Evolutionary conservation across 1,140 invertebrate genomes (phyloP), one percentile per base, ranked within the genome.

Genomic region (Gyrodactylus bullatarudis): DNA sequence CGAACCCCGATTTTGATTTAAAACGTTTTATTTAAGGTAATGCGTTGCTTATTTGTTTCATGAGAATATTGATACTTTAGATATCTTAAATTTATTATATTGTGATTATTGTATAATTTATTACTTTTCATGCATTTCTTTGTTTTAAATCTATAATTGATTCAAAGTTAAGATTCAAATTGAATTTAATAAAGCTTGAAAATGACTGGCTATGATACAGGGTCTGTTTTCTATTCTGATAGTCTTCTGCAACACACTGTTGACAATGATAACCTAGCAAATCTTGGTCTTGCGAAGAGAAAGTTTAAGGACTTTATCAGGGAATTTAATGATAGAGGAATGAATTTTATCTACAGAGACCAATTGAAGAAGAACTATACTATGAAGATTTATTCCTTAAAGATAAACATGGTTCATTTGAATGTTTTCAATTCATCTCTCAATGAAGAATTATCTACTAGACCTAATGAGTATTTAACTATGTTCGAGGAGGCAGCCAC

Each of bases 401-500:
- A 96, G 80, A 85, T 99, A 69, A 88, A 89, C 78, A 83, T 98
- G 74, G 89, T 94, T 83, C 92, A 99, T 84, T 81, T 99, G 25
- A 85, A 87, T 23, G 89, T 87, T 78, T 99, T 89, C 83, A 90
- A 99, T 83, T 91, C 96, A 81, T 85, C 87, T 20, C 82, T 97
- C 24, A 90, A 88, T 0, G 91, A 95, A 76, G 91, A 91, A 79
- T 79, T 99, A 2, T 86, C 87, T 75, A 95, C 94, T 78, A 85
- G 88, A 75, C 95, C 95, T 0, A 85, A 88, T 20, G 92, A 97
- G 79, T 87, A 89, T 83, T 81, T 98, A 26, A 87, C 91, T 1
- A 84, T 97, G 80, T 88, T 99, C 80, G 95, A 99, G 82, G 91
- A 95, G 81, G 93, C 93, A 74, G 91, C 91, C 0, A 92, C 87